These are phyloP conservation scores for Pelobates fuscus DNA, from an alignment of 2,113 vertebrate species.

Conservation along the genomic window DNA sequence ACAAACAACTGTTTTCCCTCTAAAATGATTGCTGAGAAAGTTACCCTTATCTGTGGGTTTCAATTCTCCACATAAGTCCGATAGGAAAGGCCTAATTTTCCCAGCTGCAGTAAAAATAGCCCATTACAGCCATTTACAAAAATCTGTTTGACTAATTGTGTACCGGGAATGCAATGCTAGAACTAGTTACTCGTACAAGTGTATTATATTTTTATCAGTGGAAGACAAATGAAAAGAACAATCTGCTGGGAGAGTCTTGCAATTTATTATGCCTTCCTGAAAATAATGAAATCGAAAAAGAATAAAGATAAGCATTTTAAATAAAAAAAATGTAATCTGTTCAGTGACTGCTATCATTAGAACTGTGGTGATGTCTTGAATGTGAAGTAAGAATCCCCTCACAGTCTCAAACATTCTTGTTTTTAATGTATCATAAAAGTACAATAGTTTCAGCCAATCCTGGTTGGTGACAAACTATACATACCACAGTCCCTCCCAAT, in stretches of 20 bases:
- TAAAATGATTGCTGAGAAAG: constrained; percentile 53
- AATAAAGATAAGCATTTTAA: constrained; percentile 36
- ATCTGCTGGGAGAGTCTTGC: not conserved
- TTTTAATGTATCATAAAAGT: too few species aligned
- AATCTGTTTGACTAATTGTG: constrained; percentile 25
- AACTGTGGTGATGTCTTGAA: constrained; percentile 20
- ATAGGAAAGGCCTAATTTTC: constrained; percentile 51
- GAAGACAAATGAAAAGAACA: constrained; percentile 16
- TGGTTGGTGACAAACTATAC: too few species aligned
- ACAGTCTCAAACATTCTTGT: too few species aligned
- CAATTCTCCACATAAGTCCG: not conserved
- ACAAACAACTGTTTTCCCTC: constrained; percentile 57
- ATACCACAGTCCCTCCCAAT: too few species aligned
- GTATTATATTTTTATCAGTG: constrained; percentile 19
- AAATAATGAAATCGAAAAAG: constrained; percentile 13
- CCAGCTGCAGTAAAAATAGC: constrained; percentile 54
- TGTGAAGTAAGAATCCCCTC: too few species aligned
- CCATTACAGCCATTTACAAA: constrained; percentile 54
- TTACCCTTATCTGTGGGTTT: constrained; percentile 35
- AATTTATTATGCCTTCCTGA: constrained; percentile 16
- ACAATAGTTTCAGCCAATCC: too few species aligned
- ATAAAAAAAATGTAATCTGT: constrained; percentile 28
- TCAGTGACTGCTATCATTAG: constrained; percentile 1
- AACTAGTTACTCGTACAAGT: constrained; percentile 3
- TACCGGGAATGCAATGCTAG: not conserved